A percentile compares a stretch with the other conserved stretches of the same genome.
Conservation (phyloP, 2,797 vertebrate species). For the Harpagifer antarcticus region DNA sequence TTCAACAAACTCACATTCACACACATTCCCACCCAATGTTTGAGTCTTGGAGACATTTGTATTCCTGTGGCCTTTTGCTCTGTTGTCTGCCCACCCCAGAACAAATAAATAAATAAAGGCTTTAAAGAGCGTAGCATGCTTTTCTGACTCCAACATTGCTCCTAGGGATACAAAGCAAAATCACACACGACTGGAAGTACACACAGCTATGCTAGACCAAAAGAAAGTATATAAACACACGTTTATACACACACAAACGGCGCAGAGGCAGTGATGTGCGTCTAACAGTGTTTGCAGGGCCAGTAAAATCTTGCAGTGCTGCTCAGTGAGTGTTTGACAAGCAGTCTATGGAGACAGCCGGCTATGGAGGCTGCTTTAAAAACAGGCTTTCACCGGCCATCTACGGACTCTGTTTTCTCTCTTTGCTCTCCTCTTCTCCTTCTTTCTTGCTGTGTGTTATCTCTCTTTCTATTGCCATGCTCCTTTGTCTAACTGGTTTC, state of each 20-base stretch:
- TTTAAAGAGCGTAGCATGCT: slow-evolving; percentile 51
- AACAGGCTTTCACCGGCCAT: slow-evolving; percentile 55
- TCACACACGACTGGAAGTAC: slow-evolving; percentile 26
- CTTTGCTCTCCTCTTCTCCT: slow-evolving; percentile 29
- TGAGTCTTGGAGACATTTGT: slow-evolving; percentile 68
- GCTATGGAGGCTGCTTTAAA: slow-evolving; percentile 46
- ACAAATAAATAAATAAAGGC: slow-evolving; percentile 21
- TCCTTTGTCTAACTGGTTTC: slow-evolving; percentile 69
- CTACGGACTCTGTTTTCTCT: slow-evolving; percentile 43
- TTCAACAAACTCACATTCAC: slow-evolving; percentile 21
- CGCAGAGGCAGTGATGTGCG: slow-evolving; percentile 64
- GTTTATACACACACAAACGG: slow-evolving; percentile 19
- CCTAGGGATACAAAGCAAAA: slow-evolving; percentile 37
- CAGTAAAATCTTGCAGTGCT: slow-evolving; percentile 58
- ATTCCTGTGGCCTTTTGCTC: slow-evolving; percentile 66
- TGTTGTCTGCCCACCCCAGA: slow-evolving; percentile 50
- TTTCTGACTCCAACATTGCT: slow-evolving; percentile 52
- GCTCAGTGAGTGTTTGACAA: slow-evolving; percentile 76
- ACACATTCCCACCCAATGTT: slow-evolving; percentile 51
- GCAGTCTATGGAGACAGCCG: slow-evolving; percentile 65
- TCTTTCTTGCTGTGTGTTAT: slow-evolving; percentile 15
- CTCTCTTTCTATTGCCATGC: slow-evolving; percentile 56
- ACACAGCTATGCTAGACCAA: slow-evolving; percentile 26
- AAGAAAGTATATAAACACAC: slow-evolving; percentile 13
- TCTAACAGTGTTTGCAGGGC: slow-evolving; percentile 70